phyloP scores from a whole-genome alignment of 2,797 vertebrate genomes.

The Dallia pectoralis region DNA sequence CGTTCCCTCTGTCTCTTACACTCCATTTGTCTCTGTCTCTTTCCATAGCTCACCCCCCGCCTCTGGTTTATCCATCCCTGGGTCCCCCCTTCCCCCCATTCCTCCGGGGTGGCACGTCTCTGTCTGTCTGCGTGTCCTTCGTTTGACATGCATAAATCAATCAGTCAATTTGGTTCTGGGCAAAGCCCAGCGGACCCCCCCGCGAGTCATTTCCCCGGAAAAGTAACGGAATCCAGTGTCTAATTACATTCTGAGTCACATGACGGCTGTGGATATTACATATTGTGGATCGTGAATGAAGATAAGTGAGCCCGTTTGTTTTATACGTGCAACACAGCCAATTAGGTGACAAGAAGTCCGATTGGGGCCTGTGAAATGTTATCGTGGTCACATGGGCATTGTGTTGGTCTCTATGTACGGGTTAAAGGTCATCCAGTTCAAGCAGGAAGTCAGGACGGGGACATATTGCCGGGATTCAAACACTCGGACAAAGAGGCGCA shows the following conservation, averaged over 20 bases:
- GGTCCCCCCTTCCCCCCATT: conserved; percentile 30
- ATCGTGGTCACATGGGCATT: background rate
- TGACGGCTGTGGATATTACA: conserved; percentile 59
- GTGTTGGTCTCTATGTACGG: conserved; percentile 1
- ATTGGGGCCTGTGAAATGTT: conserved; percentile 19
- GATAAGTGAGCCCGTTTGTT: conserved; percentile 46
- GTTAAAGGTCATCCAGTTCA: background rate
- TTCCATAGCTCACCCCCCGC: conserved; percentile 63
- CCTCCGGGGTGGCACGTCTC: conserved; percentile 51
- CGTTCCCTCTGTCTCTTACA: conserved; percentile 68
- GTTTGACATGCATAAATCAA: conserved; percentile 74
- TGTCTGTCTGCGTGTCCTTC: conserved; percentile 67
- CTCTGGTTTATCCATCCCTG: conserved; percentile 52
- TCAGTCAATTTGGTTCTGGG: conserved; percentile 68
- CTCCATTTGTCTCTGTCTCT: conserved; percentile 75
- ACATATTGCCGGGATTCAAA: background rate
- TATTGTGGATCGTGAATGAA: conserved; percentile 46
- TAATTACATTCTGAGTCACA: conserved; percentile 65
- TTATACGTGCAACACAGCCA: conserved; percentile 39
- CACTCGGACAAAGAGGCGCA: conserved; percentile 20
- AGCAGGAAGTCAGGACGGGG: background rate
- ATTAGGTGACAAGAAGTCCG: conserved; percentile 14
- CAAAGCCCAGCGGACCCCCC: conserved; percentile 62
- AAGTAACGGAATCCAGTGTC: conserved; percentile 53
- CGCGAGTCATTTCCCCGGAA: conserved; percentile 55